Evolutionary conservation across 2,888 invertebrate species (phyloP).

Genomic region (Galeopsomyia nigrocyanea): DNA sequence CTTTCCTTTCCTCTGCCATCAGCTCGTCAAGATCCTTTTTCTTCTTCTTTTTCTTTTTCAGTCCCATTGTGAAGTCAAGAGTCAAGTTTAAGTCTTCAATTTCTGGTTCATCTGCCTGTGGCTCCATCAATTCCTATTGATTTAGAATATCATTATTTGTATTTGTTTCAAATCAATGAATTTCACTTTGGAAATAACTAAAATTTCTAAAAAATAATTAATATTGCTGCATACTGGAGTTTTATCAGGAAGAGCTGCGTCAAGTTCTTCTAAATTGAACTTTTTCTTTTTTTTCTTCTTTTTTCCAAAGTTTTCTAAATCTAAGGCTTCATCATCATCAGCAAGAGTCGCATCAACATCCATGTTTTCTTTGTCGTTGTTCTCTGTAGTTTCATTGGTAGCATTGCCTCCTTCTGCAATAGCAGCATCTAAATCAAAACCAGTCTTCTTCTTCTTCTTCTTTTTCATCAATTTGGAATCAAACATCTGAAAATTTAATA

Average conservation of each 20-base stretch:
- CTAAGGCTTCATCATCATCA: slow-evolving; percentile 81
- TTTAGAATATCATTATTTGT: slow-evolving; percentile 24
- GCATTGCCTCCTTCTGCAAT: slow-evolving; percentile 76
- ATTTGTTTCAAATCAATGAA: neutral
- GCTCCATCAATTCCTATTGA: slow-evolving; percentile 70
- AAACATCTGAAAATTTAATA: slow-evolving; percentile 75
- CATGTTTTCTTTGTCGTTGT: slow-evolving; percentile 71
- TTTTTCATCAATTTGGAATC: slow-evolving; percentile 85
- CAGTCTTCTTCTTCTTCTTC: slow-evolving; percentile 96
- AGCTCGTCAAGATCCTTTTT: slow-evolving; percentile 90
- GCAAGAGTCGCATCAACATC: slow-evolving; percentile 66
- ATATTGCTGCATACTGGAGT: slow-evolving; percentile 66
- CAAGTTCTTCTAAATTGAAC: slow-evolving; percentile 89
- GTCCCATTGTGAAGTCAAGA: slow-evolving; percentile 85
- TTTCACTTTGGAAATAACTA: no score
- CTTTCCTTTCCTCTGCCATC: slow-evolving; percentile 79
- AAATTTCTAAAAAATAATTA: neutral
- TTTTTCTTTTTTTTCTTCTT: slow-evolving; percentile 90
- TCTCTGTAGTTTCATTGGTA: slow-evolving; percentile 73
- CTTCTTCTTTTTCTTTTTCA: slow-evolving; percentile 92
- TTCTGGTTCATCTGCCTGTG: slow-evolving; percentile 74
- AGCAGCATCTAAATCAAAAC: slow-evolving; percentile 91
- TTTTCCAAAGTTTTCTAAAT: slow-evolving; percentile 87
- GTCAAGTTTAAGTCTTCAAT: slow-evolving; percentile 82
- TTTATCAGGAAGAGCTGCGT: slow-evolving; percentile 81